phyloP scores from a whole-genome alignment of 1,140 invertebrate genomes.

The Centruroides sculpturatus region DNA sequence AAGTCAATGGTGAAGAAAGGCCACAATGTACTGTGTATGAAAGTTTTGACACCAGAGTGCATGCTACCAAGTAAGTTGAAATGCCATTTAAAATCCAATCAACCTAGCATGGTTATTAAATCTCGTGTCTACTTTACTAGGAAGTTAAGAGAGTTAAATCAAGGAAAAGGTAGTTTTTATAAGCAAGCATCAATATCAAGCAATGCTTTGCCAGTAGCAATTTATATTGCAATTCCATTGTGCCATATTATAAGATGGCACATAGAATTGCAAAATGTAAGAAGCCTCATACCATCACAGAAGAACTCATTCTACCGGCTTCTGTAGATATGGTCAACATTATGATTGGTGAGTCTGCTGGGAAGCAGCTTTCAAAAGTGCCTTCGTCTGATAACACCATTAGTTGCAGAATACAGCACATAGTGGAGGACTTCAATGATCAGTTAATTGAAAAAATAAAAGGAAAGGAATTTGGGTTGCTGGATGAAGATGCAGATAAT shows the following conservation, averaged over 20 bases:
- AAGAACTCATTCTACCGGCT: background rate
- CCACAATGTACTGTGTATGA: slow-evolving; percentile 4
- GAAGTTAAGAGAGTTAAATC: background rate
- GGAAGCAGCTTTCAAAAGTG: background rate
- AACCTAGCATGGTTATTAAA: background rate
- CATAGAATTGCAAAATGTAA: background rate
- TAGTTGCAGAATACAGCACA: background rate
- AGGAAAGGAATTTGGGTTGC: background rate
- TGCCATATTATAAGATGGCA: background rate
- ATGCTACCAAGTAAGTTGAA: slow-evolving; percentile 5
- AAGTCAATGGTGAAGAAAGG: slow-evolving; percentile 1
- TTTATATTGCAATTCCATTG: no score
- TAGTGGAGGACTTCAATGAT: background rate
- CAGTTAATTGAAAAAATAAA: slow-evolving; percentile 1
- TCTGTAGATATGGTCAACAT: background rate
- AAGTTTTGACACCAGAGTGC: slow-evolving; percentile 5
- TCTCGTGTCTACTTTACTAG: background rate
- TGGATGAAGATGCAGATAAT: background rate
- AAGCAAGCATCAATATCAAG: background rate
- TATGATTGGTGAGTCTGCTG: background rate
- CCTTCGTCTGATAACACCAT: background rate
- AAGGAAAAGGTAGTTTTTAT: background rate
- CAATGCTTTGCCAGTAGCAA: background rate
- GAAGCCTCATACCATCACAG: background rate
- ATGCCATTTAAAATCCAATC: slow-evolving; percentile 1